Evolutionary conservation across 2,888 invertebrate species (phyloP).

Genomic region (Panzeria rudis): DNA sequence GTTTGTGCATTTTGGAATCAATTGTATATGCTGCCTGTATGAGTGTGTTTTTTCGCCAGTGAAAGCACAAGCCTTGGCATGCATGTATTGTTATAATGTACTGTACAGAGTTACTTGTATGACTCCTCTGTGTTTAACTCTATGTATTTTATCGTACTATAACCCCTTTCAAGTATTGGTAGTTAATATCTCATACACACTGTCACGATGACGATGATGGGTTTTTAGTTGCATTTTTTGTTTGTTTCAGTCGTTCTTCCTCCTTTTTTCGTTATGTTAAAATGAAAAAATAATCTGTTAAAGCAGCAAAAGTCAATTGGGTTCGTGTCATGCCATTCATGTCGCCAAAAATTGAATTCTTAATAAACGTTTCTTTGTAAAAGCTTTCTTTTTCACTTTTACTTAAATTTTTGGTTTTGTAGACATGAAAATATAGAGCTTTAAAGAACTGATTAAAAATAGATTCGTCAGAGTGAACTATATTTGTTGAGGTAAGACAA

Average conservation of each 20-base stretch:
- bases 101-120: neutral
- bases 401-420: neutral
- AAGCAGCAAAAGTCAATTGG: conserved; percentile 66
- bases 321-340: conserved; percentile 66
- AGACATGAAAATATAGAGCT: conserved; percentile 3
- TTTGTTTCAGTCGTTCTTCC: neutral
- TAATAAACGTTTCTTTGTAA: conserved; percentile 34
- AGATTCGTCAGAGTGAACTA: neutral
- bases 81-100: neutral
- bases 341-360: conserved; percentile 65
- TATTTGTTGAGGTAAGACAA: neutral
- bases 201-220: conserved; percentile 49
- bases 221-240: conserved; percentile 36
- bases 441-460: neutral
- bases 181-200: conserved; percentile 57
- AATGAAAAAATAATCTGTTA: conserved; percentile 44
- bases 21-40: neutral
- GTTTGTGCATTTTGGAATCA: conserved; percentile 8
- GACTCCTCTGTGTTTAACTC: neutral
- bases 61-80: neutral
- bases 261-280: neutral
- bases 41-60: neutral
- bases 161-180: conserved; percentile 20
- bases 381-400: neutral
- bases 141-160: neutral